Conservation (phyloP, 2,113 vertebrate genomes). For the Ammodytes marinus region DNA sequence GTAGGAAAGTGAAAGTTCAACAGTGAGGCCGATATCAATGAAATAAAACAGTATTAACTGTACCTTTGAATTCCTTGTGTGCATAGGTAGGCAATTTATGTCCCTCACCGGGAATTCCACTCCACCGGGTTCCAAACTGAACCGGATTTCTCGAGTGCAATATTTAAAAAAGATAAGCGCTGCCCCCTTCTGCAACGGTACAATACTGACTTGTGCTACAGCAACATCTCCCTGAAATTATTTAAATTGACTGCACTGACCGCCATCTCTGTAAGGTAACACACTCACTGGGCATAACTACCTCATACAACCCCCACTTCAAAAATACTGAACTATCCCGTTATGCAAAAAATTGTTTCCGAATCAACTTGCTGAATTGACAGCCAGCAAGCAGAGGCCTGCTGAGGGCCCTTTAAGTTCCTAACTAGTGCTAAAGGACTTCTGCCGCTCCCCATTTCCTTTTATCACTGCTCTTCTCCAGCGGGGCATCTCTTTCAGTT, state of each 20-base stretch:
- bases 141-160: not conserved
- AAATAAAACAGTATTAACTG: slow-evolving; percentile 1
- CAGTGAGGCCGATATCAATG: not conserved
- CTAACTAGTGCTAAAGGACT: slow-evolving; percentile 46
- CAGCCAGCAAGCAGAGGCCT: slow-evolving; percentile 24
- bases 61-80: not conserved
- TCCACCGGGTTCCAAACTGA: slow-evolving; percentile 5
- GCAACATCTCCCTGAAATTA: too few relatives aligned
- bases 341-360: slow-evolving; percentile 1
- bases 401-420: slow-evolving; percentile 16
- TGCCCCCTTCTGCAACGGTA: too few relatives aligned
- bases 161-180: too few relatives aligned
- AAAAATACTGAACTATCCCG: slow-evolving; percentile 7
- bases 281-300: too few relatives aligned
- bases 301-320: too few relatives aligned
- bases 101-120: not conserved
- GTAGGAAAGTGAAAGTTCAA: not conserved
- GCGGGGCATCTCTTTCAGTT: slow-evolving; percentile 34
- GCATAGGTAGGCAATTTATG: not conserved
- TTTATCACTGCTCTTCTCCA: slow-evolving; percentile 35
- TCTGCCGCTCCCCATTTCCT: slow-evolving; percentile 19
- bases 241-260: too few relatives aligned
- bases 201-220: too few relatives aligned
- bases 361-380: slow-evolving; percentile 35
- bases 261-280: too few relatives aligned